phyloP scores from a whole-genome alignment of 2,113 vertebrate genomes.

The Cariama cristata region DNA sequence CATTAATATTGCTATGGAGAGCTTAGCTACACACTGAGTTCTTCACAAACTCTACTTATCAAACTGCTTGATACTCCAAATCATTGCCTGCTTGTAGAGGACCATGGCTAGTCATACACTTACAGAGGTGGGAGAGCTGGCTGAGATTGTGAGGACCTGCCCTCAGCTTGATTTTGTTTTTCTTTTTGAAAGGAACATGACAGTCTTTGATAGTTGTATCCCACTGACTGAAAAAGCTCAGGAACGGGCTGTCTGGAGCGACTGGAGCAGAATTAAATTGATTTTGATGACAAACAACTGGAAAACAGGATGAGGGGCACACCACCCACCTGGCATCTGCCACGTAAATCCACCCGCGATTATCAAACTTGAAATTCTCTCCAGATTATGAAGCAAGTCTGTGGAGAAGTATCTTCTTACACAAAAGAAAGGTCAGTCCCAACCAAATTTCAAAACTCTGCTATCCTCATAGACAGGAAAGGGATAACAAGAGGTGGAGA shows the following conservation, averaged over 20 bases:
- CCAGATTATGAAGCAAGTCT: not conserved
- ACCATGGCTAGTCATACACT: not conserved
- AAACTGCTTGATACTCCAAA: constrained; percentile 35
- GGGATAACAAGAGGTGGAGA: not conserved
- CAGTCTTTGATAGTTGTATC: not conserved
- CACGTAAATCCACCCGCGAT: not conserved
- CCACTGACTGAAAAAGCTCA: not conserved
- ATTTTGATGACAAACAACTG: not conserved
- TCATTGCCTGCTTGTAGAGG: not conserved
- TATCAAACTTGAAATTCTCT: not conserved
- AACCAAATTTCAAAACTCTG: not conserved
- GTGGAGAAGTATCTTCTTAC: not conserved
- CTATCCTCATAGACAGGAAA: not conserved
- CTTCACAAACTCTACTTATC: constrained; percentile 42
- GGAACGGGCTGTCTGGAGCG: not conserved
- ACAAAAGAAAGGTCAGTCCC: not conserved
- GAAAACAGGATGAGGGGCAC: not conserved
- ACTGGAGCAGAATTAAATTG: not conserved
- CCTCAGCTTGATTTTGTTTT: not conserved
- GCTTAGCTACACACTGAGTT: constrained; percentile 51
- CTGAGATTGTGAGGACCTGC: not conserved
- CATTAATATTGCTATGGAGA: constrained; percentile 54
- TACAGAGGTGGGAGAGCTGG: not conserved
- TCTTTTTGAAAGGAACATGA: not conserved
- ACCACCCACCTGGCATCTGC: not conserved